Percentiles rank a stretch among this genome's conserved stretches.
Evolutionary conservation across 2,113 vertebrate genomes (phyloP).

Genomic region (Limnothrissa miodon): DNA sequence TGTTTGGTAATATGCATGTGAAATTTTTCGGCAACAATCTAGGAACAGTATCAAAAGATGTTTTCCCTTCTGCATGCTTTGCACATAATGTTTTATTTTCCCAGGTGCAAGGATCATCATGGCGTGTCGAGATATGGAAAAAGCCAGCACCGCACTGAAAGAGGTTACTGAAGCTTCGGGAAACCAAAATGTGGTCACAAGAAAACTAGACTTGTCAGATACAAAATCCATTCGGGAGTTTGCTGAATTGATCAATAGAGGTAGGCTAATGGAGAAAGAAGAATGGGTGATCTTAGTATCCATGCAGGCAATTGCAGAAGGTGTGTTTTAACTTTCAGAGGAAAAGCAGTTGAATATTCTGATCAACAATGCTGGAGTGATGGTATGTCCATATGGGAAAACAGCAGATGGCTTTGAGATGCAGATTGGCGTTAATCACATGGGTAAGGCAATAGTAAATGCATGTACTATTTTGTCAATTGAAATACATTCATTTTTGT

Average conservation of each 20-base stretch:
- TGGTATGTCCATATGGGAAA: slow-evolving; percentile 75
- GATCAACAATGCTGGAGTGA: slow-evolving; percentile 78
- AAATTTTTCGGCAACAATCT: no score
- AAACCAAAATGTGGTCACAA: slow-evolving; percentile 59
- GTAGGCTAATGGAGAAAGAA: slow-evolving; percentile 43
- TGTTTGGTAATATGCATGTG: no score
- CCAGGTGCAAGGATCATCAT: slow-evolving; percentile 72
- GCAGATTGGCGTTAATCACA: slow-evolving; percentile 78
- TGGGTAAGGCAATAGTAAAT: slow-evolving; percentile 62
- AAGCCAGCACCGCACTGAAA: slow-evolving; percentile 58
- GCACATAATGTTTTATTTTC: not conserved
- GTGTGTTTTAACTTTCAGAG: slow-evolving; percentile 47
- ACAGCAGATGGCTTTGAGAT: slow-evolving; percentile 77
- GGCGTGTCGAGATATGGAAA: slow-evolving; percentile 69
- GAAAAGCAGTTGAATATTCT: slow-evolving; percentile 72
- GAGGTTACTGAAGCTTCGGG: slow-evolving; percentile 63
- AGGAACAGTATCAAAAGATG: no score
- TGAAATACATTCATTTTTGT: no score
- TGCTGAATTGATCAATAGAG: slow-evolving; percentile 67
- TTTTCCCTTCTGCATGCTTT: not conserved
- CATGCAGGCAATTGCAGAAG: not conserved
- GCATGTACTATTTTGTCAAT: not conserved
- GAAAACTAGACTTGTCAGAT: slow-evolving; percentile 71
- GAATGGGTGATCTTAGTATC: not conserved
- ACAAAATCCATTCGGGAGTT: slow-evolving; percentile 72